Conservation (phyloP, 2,797 vertebrate genomes). For the Pteronotus mesoamericanus region DNA sequence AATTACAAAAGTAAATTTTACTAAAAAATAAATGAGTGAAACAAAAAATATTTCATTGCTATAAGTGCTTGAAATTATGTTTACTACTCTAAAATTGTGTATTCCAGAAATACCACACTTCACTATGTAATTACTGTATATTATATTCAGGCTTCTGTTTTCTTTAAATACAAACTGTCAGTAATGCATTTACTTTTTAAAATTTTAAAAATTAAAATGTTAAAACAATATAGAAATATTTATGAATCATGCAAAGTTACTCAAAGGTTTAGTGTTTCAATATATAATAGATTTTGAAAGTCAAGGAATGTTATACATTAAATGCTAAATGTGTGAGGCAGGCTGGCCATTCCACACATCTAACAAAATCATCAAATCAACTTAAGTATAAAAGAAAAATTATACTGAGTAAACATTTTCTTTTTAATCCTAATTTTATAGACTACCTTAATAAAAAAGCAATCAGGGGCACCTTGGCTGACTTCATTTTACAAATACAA, state of each 20-base stretch:
- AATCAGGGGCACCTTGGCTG: neutral
- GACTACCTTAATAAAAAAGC: neutral
- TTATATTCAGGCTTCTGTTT: constrained; percentile 3
- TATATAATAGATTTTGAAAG: constrained; percentile 5
- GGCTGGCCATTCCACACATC: neutral
- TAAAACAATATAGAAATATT: constrained; percentile 8
- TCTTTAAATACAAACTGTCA: neutral
- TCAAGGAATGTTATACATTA: neutral
- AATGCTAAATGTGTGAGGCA: neutral
- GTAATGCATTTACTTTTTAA: neutral
- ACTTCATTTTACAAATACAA: neutral
- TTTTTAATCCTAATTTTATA: constrained; percentile 21
- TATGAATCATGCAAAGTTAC: constrained; percentile 18
- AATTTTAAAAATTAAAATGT: constrained; percentile 24
- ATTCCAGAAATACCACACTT: constrained; percentile 53
- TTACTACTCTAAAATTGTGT: neutral
- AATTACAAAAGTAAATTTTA: constrained; percentile 29
- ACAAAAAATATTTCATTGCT: constrained; percentile 46
- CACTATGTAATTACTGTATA: constrained; percentile 38
- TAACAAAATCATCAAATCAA: constrained; percentile 24
- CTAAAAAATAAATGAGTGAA: constrained; percentile 13
- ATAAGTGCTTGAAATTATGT: neutral
- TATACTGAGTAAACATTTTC: neutral
- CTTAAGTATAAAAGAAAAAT: neutral
- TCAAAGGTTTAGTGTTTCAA: constrained; percentile 17